Evolutionary conservation across 2,888 invertebrate species (phyloP).

Genomic region (Aplocera efformata): DNA sequence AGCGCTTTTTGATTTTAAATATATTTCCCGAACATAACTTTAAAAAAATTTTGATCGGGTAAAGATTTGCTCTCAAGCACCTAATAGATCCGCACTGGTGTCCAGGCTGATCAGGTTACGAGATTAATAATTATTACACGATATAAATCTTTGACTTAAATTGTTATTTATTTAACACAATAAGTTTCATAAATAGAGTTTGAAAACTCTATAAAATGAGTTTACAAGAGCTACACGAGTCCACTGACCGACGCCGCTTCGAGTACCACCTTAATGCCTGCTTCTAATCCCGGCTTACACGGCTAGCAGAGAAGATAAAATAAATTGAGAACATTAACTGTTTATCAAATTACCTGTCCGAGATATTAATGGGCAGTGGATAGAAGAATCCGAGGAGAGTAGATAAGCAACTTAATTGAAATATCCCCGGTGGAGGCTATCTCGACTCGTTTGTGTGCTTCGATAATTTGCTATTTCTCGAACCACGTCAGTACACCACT

Average conservation of each 20-base stretch:
- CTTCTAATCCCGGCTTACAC: neutral
- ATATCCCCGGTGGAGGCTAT: constrained; percentile 18
- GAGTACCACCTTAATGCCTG: neutral
- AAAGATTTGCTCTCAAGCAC: too few species aligned
- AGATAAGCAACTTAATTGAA: constrained; percentile 26
- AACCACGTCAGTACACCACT: constrained; percentile 1
- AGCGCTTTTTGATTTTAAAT: too few species aligned
- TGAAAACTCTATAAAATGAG: too few species aligned
- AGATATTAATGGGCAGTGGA: constrained; percentile 25
- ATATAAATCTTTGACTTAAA: too few species aligned
- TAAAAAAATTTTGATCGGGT: too few species aligned
- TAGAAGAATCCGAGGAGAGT: constrained; percentile 9
- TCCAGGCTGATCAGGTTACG: too few species aligned
- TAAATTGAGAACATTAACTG: constrained; percentile 26
- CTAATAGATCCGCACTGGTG: too few species aligned
- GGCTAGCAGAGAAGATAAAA: constrained; percentile 16
- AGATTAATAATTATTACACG: too few species aligned
- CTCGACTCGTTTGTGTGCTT: constrained; percentile 16
- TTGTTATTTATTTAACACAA: too few species aligned
- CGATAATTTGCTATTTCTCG: constrained; percentile 10
- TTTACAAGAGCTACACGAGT: neutral
- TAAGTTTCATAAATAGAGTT: too few species aligned
- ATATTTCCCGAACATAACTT: too few species aligned
- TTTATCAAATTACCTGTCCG: constrained; percentile 29
- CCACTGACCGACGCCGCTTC: constrained; percentile 1